A percentile compares a stretch with the other conserved stretches of the same genome.
Evolutionary conservation across 2,888 invertebrate genomes (phyloP).

Genomic region (Endotricha flammealis): DNA sequence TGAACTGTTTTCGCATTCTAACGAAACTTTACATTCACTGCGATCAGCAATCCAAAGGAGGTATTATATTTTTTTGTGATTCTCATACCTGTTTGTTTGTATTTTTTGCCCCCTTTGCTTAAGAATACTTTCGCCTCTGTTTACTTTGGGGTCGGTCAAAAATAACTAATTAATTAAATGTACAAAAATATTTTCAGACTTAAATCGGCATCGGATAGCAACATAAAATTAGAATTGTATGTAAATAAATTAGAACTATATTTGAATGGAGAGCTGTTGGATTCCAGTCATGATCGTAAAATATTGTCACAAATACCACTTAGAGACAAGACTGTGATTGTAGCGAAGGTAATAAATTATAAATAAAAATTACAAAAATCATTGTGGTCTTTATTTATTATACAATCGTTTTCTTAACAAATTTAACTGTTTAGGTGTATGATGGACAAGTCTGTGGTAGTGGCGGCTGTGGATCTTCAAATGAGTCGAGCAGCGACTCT

Average conservation of each 20-base stretch:
- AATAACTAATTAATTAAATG: too few relatives aligned
- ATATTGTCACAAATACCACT: slow-evolving; percentile 91
- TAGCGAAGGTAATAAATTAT: slow-evolving; percentile 54
- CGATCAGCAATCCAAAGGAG: slow-evolving; percentile 86
- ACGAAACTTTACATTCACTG: slow-evolving; percentile 93
- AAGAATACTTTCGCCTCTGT: too few relatives aligned
- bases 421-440: slow-evolving; percentile 45
- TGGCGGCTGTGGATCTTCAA: slow-evolving; percentile 70
- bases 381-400: too few relatives aligned
- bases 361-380: neutral
- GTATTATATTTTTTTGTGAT: slow-evolving; percentile 29
- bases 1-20: slow-evolving; percentile 94
- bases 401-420: neutral
- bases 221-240: slow-evolving; percentile 94
- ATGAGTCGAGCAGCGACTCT: slow-evolving; percentile 95
- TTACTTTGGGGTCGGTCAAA: too few relatives aligned
- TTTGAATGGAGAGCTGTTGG: slow-evolving; percentile 91
- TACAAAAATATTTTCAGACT: slow-evolving; percentile 63
- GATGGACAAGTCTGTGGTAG: slow-evolving; percentile 70
- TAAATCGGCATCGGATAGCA: slow-evolving; percentile 64
- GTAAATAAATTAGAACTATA: slow-evolving; percentile 95
- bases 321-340: slow-evolving; percentile 90
- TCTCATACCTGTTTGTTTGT: too few relatives aligned
- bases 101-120: too few relatives aligned
- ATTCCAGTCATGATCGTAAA: slow-evolving; percentile 91